Evolutionary conservation across 2,113 vertebrate species (phyloP), one percentile per base, ranked within the genome.

Genomic region (Cebus imitator): DNA sequence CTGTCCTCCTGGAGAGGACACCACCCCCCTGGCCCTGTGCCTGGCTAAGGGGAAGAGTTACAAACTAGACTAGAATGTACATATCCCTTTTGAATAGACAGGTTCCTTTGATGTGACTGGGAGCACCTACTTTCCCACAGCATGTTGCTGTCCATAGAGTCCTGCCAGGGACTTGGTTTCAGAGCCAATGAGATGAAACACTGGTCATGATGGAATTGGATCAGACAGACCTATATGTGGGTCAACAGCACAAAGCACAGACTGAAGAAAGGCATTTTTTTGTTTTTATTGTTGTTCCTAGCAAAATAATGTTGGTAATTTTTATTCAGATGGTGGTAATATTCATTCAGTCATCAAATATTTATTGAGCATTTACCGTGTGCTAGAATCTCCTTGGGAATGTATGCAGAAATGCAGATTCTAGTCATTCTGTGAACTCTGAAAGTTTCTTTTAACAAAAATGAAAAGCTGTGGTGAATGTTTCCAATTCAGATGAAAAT

Each of bases 61-160:
- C 30, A 76, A 14, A 8, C 35, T 4, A 5, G 78, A 32, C 64
- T 30, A 10, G 16, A 87, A 13, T 3, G 6, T 21, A 9, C 27
- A 0, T 0, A 0, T 30, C 2, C 68, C 45, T 0, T 16, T 0
- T 16, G 40, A 45, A 30, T 30, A 45, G 8, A 45, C 1, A 16
- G 45, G 0, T 45, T 78, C 32, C 79, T 8, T 52, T 1, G 3
- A 5, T 2, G 57, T 5, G 40, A 2, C 11, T 11, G 64, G 76
- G 50, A n/a, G 12, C 1, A 0, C 25, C 57, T 50, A 1, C 27
- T 50, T 25, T 43, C 66, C 20, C 20, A 8, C 5, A 21, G 27
- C 1, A 0, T 1, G 14, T 11, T 17, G 0, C 0, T 8, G 32
- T 61, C 50, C 16, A 3, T 32, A 1, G 1, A 8, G n/a, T 5